Percentiles rank a stretch among this genome's conserved stretches.
These are phyloP conservation scores for Athalia rosae DNA, from an alignment of 2,888 invertebrate species.

Conservation along the genomic window DNA sequence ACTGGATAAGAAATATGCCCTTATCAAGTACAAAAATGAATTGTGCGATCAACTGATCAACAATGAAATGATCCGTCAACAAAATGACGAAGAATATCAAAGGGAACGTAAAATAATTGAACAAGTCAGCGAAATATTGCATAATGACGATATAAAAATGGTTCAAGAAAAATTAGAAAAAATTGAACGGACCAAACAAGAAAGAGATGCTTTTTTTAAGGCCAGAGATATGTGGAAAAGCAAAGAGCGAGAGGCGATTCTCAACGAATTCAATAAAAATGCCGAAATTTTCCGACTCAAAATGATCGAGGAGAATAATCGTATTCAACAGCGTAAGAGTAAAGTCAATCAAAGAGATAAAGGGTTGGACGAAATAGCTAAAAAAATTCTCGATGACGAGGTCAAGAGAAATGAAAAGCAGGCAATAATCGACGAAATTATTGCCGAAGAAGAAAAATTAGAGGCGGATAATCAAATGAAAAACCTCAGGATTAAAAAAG, in stretches of 20 bases:
- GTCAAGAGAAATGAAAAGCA: conserved; percentile 51
- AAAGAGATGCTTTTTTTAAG: conserved; percentile 53
- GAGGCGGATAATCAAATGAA: conserved; percentile 41
- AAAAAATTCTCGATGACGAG: conserved; percentile 52
- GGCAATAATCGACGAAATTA: conserved; percentile 52
- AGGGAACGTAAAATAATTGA: conserved; percentile 57
- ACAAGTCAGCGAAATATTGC: conserved; percentile 47
- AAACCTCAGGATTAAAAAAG: conserved; percentile 7
- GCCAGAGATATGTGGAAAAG: conserved; percentile 54
- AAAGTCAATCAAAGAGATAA: conserved; percentile 46
- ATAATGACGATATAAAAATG: conserved; percentile 48
- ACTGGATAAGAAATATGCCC: conserved; percentile 42
- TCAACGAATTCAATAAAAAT: conserved; percentile 53
- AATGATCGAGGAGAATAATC: conserved; percentile 43
- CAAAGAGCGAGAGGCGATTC: conserved; percentile 51
- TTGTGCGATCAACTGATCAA: conserved; percentile 56
- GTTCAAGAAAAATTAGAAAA: conserved; percentile 48
- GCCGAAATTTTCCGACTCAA: background rate
- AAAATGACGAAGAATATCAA: conserved; percentile 54
- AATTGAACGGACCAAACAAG: conserved; percentile 48
- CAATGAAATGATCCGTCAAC: conserved; percentile 53
- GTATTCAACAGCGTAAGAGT: conserved; percentile 38
- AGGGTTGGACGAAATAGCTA: conserved; percentile 50
- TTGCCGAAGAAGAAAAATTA: conserved; percentile 49
- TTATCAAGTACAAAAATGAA: conserved; percentile 48